These are phyloP conservation scores for Catharus ustulatus DNA, from an alignment of 2,797 vertebrate genomes.

Conservation along the genomic window DNA sequence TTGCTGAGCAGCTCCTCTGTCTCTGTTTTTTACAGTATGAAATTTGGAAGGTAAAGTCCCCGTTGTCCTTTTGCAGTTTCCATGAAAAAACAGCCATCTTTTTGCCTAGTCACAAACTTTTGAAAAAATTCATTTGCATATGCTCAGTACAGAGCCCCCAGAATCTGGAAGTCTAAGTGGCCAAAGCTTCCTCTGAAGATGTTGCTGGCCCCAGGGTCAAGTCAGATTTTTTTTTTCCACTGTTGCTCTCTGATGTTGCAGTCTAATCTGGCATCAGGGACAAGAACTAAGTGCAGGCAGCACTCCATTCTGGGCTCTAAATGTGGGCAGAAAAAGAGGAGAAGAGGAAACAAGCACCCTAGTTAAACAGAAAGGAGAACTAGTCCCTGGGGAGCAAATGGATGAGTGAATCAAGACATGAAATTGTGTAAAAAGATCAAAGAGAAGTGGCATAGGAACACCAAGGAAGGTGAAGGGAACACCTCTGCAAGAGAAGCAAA, in stretches of 20 bases:
- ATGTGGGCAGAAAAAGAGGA: background rate
- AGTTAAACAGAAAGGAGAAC: background rate
- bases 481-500: background rate
- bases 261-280: background rate
- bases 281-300: background rate
- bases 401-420: background rate
- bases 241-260: background rate
- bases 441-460: background rate
- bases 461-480: background rate
- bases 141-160: background rate
- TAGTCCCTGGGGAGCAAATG: background rate
- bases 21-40: background rate
- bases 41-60: background rate
- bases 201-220: background rate
- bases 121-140: background rate
- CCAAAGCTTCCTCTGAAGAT: background rate
- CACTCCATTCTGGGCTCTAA: background rate
- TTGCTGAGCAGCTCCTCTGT: background rate
- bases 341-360: background rate
- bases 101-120: background rate
- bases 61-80: conserved; percentile 10
- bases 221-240: background rate
- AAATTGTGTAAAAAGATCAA: background rate
- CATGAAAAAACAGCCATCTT: background rate
- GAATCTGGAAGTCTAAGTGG: background rate